These are phyloP conservation scores for Schizopygopsis malacanthus DNA, from an alignment of 2,797 vertebrate genomes.

Conservation along the genomic window DNA sequence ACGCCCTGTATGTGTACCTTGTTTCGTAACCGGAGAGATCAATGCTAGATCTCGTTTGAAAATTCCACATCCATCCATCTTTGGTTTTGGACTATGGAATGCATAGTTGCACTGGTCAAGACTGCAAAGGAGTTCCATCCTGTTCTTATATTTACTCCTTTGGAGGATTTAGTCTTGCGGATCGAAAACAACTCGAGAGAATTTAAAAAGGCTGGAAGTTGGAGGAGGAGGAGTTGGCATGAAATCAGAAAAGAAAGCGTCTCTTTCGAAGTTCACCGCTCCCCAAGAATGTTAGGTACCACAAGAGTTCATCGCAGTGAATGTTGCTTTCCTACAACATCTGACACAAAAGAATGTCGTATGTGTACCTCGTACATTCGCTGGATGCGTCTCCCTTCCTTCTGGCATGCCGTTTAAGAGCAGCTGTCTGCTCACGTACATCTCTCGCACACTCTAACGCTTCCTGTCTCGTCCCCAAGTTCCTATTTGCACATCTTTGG, in stretches of 20 bases:
- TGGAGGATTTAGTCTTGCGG: conserved; percentile 65
- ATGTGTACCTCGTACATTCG: conserved; percentile 62
- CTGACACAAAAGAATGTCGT: conserved; percentile 78
- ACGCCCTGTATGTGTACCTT: conserved; percentile 60
- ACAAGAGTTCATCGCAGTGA: conserved; percentile 72
- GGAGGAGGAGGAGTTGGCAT: conserved; percentile 30
- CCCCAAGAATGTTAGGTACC: conserved; percentile 69
- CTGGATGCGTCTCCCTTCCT: conserved; percentile 59
- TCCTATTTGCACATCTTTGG: conserved; percentile 76
- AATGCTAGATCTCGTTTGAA: conserved; percentile 66
- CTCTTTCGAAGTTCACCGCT: conserved; percentile 68
- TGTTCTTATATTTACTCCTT: conserved; percentile 69
- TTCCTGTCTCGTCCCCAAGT: conserved; percentile 71
- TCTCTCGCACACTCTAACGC: conserved; percentile 67
- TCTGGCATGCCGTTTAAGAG: conserved; percentile 76
- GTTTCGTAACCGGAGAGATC: conserved; percentile 62
- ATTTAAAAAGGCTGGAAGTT: conserved; percentile 57
- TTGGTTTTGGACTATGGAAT: conserved; percentile 93
- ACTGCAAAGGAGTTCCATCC: conserved; percentile 71
- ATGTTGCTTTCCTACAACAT: conserved; percentile 74
- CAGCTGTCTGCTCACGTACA: conserved; percentile 73
- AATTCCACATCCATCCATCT: conserved; percentile 86
- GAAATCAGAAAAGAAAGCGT: conserved; percentile 57
- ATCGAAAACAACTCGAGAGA: conserved; percentile 67
- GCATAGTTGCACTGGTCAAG: conserved; percentile 87